A percentile compares a stretch with the other conserved stretches of the same genome.
Conservation (phyloP, 2,888 invertebrate genomes). For the Oligia latruncula region DNA sequence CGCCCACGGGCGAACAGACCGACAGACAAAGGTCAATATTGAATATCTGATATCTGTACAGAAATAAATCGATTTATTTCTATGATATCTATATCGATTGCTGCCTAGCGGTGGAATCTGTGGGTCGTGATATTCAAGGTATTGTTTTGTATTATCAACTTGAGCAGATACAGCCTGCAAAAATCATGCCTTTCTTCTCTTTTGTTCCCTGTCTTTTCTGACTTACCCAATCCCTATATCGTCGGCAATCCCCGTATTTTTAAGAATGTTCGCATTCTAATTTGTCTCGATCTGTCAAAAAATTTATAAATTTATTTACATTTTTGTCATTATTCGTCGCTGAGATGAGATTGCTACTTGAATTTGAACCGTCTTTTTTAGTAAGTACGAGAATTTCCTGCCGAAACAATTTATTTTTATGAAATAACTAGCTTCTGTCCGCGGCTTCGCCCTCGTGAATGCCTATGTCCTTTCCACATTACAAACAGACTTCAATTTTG, state of each 20-base stretch:
- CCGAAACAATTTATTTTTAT: not conserved
- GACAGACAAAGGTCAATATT: slow-evolving; percentile 63
- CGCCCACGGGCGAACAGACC: slow-evolving; percentile 50
- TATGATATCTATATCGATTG: slow-evolving; percentile 16
- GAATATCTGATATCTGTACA: slow-evolving; percentile 64
- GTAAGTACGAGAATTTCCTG: not conserved
- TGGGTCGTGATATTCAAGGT: slow-evolving; percentile 10
- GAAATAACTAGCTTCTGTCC: no score
- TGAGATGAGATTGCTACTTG: not conserved
- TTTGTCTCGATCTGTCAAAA: not conserved
- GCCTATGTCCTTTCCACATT: no score
- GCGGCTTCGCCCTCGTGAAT: no score
- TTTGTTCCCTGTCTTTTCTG: not conserved
- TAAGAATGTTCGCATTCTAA: not conserved
- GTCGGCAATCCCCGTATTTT: not conserved
- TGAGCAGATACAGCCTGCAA: no score
- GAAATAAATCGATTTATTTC: slow-evolving; percentile 51
- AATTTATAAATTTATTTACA: not conserved
- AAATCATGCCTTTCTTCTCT: not conserved
- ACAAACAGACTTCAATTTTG: no score
- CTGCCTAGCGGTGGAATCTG: not conserved
- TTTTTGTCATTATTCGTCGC: not conserved
- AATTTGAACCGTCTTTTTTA: not conserved
- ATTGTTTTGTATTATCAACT: not conserved
- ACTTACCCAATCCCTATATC: not conserved